A percentile compares a stretch with the other conserved stretches of the same genome.
Conservation (phyloP, 2,113 vertebrate species). For the Ammodramus savannarum region DNA sequence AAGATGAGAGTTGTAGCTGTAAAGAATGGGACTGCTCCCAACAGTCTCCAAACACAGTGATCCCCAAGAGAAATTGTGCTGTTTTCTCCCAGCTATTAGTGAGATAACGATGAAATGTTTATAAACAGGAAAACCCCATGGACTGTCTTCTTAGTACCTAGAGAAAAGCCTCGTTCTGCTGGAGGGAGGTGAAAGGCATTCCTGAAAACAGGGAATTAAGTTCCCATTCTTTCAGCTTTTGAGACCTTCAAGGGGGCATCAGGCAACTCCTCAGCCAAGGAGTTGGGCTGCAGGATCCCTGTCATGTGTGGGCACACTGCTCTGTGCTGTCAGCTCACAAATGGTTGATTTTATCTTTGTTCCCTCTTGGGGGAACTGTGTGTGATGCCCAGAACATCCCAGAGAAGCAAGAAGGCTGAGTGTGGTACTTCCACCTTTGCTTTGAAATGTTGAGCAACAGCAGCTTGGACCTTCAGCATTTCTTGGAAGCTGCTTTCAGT, state of each 20-base stretch:
- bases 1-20: not conserved
- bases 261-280: not conserved
- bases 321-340: not conserved
- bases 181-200: not conserved
- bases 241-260: not conserved
- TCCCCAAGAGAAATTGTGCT: not conserved
- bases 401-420: not conserved
- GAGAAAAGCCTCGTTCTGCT: not conserved
- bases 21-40: not conserved
- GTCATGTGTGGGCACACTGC: not conserved
- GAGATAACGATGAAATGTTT: constrained; percentile 10
- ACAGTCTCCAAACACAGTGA: not conserved
- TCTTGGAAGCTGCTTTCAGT: constrained; percentile 47
- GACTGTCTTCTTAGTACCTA: not conserved
- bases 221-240: not conserved
- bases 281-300: not conserved
- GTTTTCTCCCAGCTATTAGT: not conserved
- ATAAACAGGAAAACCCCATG: not conserved
- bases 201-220: not conserved
- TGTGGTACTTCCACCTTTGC: not conserved
- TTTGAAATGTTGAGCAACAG: not conserved
- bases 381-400: not conserved
- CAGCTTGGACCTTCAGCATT: not conserved
- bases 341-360: not conserved
- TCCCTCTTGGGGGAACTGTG: rapidly evolving